These are phyloP conservation scores for Cetoscarus ocellatus DNA, from an alignment of 2,797 vertebrate species.

Conservation along the genomic window DNA sequence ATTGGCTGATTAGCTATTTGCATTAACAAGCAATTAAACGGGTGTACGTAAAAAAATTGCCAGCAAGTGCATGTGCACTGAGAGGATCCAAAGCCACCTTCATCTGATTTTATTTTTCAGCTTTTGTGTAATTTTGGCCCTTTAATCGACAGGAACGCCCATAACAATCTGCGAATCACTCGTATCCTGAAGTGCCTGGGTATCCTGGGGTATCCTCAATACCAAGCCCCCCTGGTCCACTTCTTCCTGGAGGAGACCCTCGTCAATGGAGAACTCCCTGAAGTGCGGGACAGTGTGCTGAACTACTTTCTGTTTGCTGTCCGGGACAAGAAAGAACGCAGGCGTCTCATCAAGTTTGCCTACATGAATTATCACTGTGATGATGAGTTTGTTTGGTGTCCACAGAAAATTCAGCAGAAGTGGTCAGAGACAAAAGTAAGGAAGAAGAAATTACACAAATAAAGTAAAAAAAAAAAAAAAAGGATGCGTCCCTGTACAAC, in stretches of 20 bases:
- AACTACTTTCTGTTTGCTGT: conserved; percentile 94
- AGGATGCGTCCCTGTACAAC: not conserved
- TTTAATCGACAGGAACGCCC: conserved; percentile 80
- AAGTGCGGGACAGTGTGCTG: conserved; percentile 88
- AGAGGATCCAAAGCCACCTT: too few species aligned
- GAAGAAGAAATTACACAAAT: too few species aligned
- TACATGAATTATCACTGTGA: conserved; percentile 80
- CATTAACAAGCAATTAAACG: not conserved
- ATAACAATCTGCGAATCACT: conserved; percentile 95
- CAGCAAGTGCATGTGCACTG: too few species aligned
- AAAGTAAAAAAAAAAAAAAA: not conserved
- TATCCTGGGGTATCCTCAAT: conserved; percentile 87
- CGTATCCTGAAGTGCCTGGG: conserved; percentile 96
- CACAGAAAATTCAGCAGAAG: conserved; percentile 73
- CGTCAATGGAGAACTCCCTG: conserved; percentile 63
- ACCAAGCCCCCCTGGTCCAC: conserved; percentile 89
- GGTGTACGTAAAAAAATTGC: too few species aligned
- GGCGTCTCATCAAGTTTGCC: conserved; percentile 85
- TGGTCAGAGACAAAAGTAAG: conserved; percentile 25
- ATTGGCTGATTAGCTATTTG: too few species aligned
- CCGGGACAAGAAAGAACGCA: conserved; percentile 81
- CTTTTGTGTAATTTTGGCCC: too few species aligned
- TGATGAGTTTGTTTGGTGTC: conserved; percentile 91
- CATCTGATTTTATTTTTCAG: too few species aligned
- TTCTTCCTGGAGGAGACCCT: conserved; percentile 94